Percentiles rank a stretch among this genome's conserved stretches.
Conservation (phyloP, 1,140 invertebrate genomes). For the Drosophila punjabiensis region DNA sequence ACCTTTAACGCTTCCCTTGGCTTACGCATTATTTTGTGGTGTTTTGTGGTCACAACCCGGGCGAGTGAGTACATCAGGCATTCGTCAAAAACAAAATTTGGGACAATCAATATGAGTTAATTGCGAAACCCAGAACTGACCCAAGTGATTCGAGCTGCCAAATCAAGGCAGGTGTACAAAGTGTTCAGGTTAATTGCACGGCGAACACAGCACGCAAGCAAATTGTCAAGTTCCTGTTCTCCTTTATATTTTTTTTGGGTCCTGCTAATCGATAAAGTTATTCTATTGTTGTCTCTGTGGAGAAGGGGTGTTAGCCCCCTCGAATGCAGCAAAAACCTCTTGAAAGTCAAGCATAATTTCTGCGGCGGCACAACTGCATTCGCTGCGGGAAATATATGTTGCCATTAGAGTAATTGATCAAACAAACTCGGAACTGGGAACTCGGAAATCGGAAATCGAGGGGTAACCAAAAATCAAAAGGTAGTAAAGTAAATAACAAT, state of each 20-base stretch:
- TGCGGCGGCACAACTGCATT: slow-evolving; percentile 36
- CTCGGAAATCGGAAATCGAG: slow-evolving; percentile 2
- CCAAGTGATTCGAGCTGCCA: slow-evolving; percentile 44
- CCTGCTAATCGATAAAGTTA: slow-evolving; percentile 74
- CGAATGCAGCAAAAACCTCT: slow-evolving; percentile 1
- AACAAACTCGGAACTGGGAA: slow-evolving; percentile 61
- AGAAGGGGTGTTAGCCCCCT: slow-evolving; percentile 26
- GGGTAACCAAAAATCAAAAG: slow-evolving; percentile 54
- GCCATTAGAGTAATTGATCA: slow-evolving; percentile 72
- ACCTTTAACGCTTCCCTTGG: slow-evolving; percentile 64
- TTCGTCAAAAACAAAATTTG: slow-evolving; percentile 53
- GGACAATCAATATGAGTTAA: slow-evolving; percentile 81
- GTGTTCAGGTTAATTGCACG: slow-evolving; percentile 61
- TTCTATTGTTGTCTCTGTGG: slow-evolving; percentile 54
- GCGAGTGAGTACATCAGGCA: slow-evolving; percentile 22
- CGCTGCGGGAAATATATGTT: slow-evolving; percentile 35
- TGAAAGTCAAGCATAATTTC: slow-evolving; percentile 54
- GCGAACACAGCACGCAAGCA: slow-evolving; percentile 70
- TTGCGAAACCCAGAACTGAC: slow-evolving; percentile 56
- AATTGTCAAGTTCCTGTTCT: slow-evolving; percentile 60
- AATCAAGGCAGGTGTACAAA: slow-evolving; percentile 69
- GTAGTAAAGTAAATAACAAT: slow-evolving; percentile 26
- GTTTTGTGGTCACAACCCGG: slow-evolving; percentile 47
- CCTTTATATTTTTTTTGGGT: slow-evolving; percentile 34
- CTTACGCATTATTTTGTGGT: slow-evolving; percentile 41